Evolutionary conservation across 2,888 invertebrate species (phyloP).

Genomic region (Ischnura elegans): DNA sequence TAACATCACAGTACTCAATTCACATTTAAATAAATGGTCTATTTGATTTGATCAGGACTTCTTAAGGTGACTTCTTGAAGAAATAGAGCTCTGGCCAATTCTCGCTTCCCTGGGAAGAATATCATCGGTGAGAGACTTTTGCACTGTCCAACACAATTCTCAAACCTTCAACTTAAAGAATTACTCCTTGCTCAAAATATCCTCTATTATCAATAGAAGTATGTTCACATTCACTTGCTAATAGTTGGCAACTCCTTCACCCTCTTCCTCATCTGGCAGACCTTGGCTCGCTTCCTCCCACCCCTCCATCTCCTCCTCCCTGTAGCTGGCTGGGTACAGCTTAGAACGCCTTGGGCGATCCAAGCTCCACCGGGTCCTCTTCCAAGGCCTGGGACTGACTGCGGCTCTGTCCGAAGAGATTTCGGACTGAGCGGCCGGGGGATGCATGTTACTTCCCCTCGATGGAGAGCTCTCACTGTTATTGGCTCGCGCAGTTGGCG

Average conservation of each 20-base stretch:
- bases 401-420: conserved; percentile 47
- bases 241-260: conserved; percentile 20
- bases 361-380: conserved; percentile 48
- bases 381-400: conserved; percentile 39
- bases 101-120: neutral
- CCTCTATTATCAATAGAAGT: neutral
- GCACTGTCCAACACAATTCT: conserved; percentile 7
- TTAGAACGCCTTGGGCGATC: conserved; percentile 46
- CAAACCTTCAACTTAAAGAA: too few relatives aligned
- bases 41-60: neutral
- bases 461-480: conserved; percentile 23
- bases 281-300: conserved; percentile 41
- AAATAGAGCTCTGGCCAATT: neutral
- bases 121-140: neutral
- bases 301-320: conserved; percentile 55
- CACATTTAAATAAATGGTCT: neutral
- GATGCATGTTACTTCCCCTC: neutral
- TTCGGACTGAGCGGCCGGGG: conserved; percentile 24
- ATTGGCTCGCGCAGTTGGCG: conserved; percentile 28
- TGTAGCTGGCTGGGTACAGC: conserved; percentile 54
- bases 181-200: neutral
- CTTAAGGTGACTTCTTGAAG: neutral
- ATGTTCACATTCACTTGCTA: neutral
- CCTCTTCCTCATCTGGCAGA: conserved; percentile 20
- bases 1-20: neutral